Evolutionary conservation across 2,113 vertebrate species (phyloP).

Genomic region (Hemichromis elongatus): DNA sequence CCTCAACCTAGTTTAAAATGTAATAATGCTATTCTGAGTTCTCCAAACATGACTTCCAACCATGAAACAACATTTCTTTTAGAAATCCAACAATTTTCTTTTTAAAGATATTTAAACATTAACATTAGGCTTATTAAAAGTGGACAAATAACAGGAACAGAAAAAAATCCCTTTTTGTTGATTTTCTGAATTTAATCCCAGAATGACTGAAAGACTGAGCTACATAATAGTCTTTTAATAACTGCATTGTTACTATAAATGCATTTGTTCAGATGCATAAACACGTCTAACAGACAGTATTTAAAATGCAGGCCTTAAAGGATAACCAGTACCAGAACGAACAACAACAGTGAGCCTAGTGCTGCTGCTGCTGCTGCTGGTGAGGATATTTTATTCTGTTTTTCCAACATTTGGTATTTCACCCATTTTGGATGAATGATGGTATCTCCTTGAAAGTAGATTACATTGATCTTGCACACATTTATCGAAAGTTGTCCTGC

Average conservation of each 20-base stretch:
- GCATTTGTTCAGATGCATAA: not conserved
- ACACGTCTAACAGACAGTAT: not conserved
- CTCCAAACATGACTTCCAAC: not conserved
- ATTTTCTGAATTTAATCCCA: not conserved
- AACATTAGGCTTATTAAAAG: no score
- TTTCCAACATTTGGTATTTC: not conserved
- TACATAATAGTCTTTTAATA: not conserved
- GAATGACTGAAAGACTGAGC: not conserved
- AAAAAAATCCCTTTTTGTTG: not conserved
- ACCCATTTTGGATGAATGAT: not conserved
- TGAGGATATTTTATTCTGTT: not conserved
- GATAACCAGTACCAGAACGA: not conserved
- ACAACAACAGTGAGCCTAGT: not conserved
- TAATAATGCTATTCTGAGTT: not conserved
- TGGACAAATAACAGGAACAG: not conserved
- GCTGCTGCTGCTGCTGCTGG: not conserved
- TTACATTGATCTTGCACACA: not conserved
- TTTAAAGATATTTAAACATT: not conserved
- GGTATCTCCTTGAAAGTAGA: not conserved
- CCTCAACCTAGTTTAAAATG: not conserved
- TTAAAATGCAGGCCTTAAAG: not conserved
- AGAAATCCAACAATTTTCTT: fast-evolving
- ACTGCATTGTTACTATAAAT: not conserved
- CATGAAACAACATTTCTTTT: not conserved
- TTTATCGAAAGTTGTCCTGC: not conserved